phyloP scores from a whole-genome alignment of 2,113 vertebrate species.

The Oreochromis spilurus region DNA sequence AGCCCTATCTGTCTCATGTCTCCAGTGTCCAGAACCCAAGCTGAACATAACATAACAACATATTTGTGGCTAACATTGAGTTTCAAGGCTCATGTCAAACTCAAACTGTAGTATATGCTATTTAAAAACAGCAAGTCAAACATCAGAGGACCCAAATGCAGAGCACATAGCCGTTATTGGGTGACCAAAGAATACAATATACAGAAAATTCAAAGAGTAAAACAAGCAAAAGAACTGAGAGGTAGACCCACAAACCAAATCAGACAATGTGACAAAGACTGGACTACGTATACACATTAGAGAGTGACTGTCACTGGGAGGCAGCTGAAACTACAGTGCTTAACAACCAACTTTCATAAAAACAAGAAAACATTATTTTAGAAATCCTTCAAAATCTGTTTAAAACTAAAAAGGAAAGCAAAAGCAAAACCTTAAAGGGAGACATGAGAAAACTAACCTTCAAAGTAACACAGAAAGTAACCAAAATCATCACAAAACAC shows the following conservation, averaged over 20 bases:
- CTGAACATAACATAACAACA: background rate
- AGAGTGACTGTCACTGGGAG: background rate
- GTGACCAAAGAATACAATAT: background rate
- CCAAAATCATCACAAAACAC: background rate
- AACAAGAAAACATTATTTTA: background rate
- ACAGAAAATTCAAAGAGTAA: background rate
- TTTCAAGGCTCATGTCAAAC: background rate
- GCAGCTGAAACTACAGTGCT: background rate
- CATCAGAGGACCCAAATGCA: background rate
- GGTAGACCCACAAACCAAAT: background rate
- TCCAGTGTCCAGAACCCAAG: background rate
- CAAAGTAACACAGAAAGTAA: background rate
- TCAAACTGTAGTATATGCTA: fast-evolving
- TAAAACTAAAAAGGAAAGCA: background rate
- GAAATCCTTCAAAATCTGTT: background rate
- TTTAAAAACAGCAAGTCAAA: background rate
- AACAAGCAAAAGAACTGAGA: background rate
- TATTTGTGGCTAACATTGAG: background rate
- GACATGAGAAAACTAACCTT: background rate
- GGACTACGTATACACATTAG: fast-evolving
- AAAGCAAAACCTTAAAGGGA: background rate
- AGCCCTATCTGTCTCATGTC: background rate
- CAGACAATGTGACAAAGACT: background rate
- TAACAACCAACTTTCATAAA: background rate
- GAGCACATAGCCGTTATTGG: background rate